Conservation (phyloP, 2,113 vertebrate genomes). For the Stegostoma tigrinum region DNA sequence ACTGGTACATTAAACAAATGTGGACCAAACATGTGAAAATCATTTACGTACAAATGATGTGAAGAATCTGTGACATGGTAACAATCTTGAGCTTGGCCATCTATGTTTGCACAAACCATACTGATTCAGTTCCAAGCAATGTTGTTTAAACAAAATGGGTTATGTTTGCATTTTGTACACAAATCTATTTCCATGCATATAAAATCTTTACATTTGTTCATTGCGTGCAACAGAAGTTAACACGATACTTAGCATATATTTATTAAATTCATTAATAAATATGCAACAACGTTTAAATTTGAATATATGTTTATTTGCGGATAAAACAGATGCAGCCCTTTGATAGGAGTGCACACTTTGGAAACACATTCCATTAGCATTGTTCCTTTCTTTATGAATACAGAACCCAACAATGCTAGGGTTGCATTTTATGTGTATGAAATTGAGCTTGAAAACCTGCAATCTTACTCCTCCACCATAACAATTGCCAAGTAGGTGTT, state of each 20-base stretch:
- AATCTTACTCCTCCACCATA: background rate
- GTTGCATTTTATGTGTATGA: background rate
- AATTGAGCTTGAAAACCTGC: background rate
- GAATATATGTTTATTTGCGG: background rate
- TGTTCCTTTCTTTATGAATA: background rate
- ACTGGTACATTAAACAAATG: conserved; percentile 16
- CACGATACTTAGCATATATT: background rate
- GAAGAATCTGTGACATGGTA: conserved; percentile 4
- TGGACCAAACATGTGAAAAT: background rate
- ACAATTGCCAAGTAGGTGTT: background rate
- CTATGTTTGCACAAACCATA: conserved; percentile 6
- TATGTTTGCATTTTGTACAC: background rate
- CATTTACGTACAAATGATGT: background rate
- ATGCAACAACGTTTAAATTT: background rate
- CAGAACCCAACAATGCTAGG: background rate
- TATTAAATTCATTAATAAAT: background rate
- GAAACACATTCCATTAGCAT: background rate
- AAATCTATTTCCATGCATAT: background rate
- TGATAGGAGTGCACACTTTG: background rate
- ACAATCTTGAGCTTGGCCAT: background rate
- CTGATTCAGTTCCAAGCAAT: background rate
- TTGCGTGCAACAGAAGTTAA: background rate
- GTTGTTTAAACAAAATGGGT: background rate
- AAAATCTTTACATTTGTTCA: background rate
- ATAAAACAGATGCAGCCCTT: background rate